Conservation (phyloP, 2,888 invertebrate genomes). For the Melolontha melolontha region DNA sequence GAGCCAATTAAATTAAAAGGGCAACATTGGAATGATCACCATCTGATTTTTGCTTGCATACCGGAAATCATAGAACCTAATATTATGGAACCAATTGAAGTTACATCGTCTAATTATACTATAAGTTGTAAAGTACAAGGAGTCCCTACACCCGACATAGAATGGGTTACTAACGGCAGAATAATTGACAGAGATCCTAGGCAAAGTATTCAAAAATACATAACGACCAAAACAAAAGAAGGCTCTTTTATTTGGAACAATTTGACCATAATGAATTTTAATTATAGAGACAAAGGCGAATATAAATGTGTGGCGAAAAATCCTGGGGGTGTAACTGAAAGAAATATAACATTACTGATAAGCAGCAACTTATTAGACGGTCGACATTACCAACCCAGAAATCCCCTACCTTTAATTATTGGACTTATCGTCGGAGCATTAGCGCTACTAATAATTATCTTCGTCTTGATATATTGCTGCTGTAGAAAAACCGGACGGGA, state of each 20-base stretch:
- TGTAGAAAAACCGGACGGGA: slow-evolving; percentile 55
- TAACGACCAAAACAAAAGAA: slow-evolving; percentile 48
- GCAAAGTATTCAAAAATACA: slow-evolving; percentile 65
- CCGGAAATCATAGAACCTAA: slow-evolving; percentile 80
- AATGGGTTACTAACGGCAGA: slow-evolving; percentile 78
- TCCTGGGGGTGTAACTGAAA: slow-evolving; percentile 82
- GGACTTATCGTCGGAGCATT: slow-evolving; percentile 66
- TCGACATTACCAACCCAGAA: slow-evolving; percentile 49
- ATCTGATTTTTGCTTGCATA: slow-evolving; percentile 84
- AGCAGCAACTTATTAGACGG: slow-evolving; percentile 54
- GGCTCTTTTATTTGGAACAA: slow-evolving; percentile 69
- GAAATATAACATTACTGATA: slow-evolving; percentile 75
- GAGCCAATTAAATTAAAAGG: slow-evolving; percentile 77
- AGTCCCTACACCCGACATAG: slow-evolving; percentile 80
- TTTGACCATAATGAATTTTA: slow-evolving; percentile 67
- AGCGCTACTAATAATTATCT: slow-evolving; percentile 66
- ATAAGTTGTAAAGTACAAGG: slow-evolving; percentile 81
- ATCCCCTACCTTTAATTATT: slow-evolving; percentile 66
- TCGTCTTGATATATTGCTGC: slow-evolving; percentile 63
- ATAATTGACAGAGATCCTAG: slow-evolving; percentile 70
- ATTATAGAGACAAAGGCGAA: slow-evolving; percentile 66
- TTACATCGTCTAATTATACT: slow-evolving; percentile 75
- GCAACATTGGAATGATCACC: slow-evolving; percentile 79
- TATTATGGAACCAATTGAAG: slow-evolving; percentile 71
- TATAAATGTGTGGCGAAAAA: slow-evolving; percentile 84